Base-by-base conservation (phyloP, 2,888 invertebrate species). In the Drosophila flavopinicola region DNA sequence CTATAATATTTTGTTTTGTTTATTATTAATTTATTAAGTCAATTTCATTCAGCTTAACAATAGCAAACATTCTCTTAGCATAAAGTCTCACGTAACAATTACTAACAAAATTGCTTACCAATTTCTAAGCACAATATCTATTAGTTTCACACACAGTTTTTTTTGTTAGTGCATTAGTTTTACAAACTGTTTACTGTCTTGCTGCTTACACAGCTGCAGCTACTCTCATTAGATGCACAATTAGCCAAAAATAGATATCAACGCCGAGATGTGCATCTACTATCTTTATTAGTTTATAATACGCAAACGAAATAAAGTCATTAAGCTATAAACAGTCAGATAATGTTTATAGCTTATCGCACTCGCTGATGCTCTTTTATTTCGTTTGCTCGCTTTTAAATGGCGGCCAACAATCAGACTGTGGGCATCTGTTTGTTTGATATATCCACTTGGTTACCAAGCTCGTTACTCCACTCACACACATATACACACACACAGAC, bases 331-430 rank as follows among this genome's bases (percentile, higher is more conserved):
- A 69, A 53, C 45, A 35, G 39, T 67, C 68, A 44, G 37, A 23
- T 11, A 7, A 42, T 15, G 30, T 25, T 38, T 56, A 68, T 48
- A 45, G 23, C 20, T 25, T 47, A 38, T 25, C 23, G 39, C 27
- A 13, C 20, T 20, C n/a, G 11, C 3, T 25, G 13, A 44, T 30
- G 39, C 41, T 6, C 23, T 11, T 33, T 15, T 29, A 17, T 44
- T 32, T 10, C n/a, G 11, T 27, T 15, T 29, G 44, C 32, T 27
- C 6, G 29, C 32, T 70, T 77, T 84, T 66, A 67, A 79, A 71
- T 71, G 67, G 65, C 44, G 41, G 49, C 75, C 64, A 85, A 66
- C 84, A 83, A 65, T 71, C 67, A 66, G 79, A 37, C 11, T 11
- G 23, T 13, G 25, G 51, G 27, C 41, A 48, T 11, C 41, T 47